phyloP scores from a whole-genome alignment of 2,113 vertebrate species.

The Dipodomys merriami region DNA sequence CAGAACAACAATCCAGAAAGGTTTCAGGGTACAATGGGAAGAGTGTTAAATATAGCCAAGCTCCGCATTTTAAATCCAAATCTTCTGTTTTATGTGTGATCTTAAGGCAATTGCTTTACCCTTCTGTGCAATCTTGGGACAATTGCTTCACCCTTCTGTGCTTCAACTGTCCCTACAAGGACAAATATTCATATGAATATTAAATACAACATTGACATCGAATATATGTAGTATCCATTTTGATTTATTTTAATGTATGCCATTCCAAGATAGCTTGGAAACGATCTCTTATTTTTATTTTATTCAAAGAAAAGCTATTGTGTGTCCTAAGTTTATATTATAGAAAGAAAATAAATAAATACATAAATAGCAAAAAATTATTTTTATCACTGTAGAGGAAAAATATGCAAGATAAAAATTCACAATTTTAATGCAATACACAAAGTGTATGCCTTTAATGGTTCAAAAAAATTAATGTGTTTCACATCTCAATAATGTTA shows the following conservation, averaged over 20 bases:
- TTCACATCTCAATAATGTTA: constrained; percentile 12
- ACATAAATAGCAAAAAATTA: neutral
- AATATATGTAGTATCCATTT: neutral
- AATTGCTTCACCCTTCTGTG: neutral
- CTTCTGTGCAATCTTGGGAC: neutral
- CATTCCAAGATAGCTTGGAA: constrained; percentile 23
- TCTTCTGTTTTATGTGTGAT: neutral
- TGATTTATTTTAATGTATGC: neutral
- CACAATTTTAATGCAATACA: neutral
- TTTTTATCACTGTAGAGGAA: neutral
- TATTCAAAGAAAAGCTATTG: neutral
- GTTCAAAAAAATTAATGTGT: constrained; percentile 9
- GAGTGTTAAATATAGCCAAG: neutral
- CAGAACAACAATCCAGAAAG: neutral
- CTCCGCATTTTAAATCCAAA: neutral
- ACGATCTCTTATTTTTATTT: neutral
- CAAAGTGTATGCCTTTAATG: constrained; percentile 8
- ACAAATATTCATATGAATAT: neutral
- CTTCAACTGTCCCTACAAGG: neutral
- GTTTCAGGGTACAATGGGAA: neutral
- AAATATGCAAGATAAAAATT: constrained; percentile 25
- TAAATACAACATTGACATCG: neutral
- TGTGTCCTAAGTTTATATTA: neutral
- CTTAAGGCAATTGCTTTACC: neutral
- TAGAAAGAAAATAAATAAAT: constrained; percentile 28